Evolutionary conservation across 2,797 vertebrate species (phyloP), one percentile per base, ranked within the genome.

Genomic region (Macrochelys suwanniensis): DNA sequence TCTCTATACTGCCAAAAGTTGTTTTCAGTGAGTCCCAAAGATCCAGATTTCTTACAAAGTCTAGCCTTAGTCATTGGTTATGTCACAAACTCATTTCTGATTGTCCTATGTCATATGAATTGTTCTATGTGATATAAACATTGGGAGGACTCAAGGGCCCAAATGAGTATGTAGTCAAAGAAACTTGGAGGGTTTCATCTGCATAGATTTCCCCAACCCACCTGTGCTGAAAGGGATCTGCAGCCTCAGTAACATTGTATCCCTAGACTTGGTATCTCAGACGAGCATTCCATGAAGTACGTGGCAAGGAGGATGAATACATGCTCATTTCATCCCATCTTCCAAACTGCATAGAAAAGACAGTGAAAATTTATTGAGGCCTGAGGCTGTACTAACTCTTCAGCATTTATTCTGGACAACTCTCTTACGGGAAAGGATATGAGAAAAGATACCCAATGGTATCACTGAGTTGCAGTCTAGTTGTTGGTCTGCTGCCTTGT

Each of bases 331-430:
- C 57, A 12, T 31, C 28, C 28, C 28, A 15, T 28, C 28, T 7
- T 28, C 57, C 57, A 61, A 7, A 61, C 57, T 33, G 33, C 28
- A 61, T 16, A 33, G 57, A 31, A 61, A 61, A 61, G 28, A 28
- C 28, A 61, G 13, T 61, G 28, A 33, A 31, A 61, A 61, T 15
- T 31, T 61, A 61, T 6, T 61, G 89, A 78, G 89, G 21, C 19
- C 85, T 80, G 68, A 78, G 26, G 80, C 25, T 92, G 28, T 37
- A 50, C 15, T 91, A 92, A 95, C 95, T 80, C 83, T 90, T 88
- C 49, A 56, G 5, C 45, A 84, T 45, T 49, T 93, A 49, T 49
- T 90, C 89, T 59, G 57, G 59, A 65, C 26, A 80, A 49, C 84
- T 79, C 47, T 85, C 91, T 51, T 81, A 76, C 77, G 51, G 12